Evolutionary conservation across 2,113 vertebrate genomes (phyloP).

Genomic region (Todiramphus saurophagus): DNA sequence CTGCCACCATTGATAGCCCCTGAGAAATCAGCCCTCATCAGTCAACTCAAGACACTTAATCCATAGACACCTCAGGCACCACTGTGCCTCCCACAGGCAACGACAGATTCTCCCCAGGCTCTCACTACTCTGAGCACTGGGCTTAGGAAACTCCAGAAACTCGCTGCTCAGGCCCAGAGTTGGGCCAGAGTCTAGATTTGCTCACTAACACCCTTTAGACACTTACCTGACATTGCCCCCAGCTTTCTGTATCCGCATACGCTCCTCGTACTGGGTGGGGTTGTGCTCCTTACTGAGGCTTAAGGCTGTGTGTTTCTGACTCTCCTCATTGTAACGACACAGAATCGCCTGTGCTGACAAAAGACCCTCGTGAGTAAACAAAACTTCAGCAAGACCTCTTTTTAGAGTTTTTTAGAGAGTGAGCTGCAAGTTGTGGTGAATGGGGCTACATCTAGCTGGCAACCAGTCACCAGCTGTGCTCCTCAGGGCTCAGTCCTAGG

Average conservation of each 20-base stretch:
- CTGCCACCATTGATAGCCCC: fast-evolving
- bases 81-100: neutral
- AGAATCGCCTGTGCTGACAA: slow-evolving; percentile 84
- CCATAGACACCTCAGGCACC: neutral
- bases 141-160: neutral
- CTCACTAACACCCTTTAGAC: neutral
- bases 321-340: slow-evolving; percentile 84
- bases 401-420: neutral
- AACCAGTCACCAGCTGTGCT: fast-evolving
- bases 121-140: fast-evolving
- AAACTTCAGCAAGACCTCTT: neutral
- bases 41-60: neutral
- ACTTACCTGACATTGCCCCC: slow-evolving; percentile 92
- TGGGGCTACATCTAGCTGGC: fast-evolving
- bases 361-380: neutral
- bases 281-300: slow-evolving; percentile 95
- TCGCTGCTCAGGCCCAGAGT: neutral
- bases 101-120: neutral
- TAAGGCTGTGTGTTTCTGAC: slow-evolving; percentile 78
- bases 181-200: neutral
- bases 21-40: neutral
- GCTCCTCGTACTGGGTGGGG: slow-evolving; percentile 93
- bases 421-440: neutral
- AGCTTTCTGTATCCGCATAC: slow-evolving; percentile 95
- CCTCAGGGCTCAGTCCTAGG: too few relatives aligned